Percentiles rank a stretch among this genome's conserved stretches.
Conservation (phyloP, 1,140 invertebrate species). For the Melipona quadrifasciata region DNA sequence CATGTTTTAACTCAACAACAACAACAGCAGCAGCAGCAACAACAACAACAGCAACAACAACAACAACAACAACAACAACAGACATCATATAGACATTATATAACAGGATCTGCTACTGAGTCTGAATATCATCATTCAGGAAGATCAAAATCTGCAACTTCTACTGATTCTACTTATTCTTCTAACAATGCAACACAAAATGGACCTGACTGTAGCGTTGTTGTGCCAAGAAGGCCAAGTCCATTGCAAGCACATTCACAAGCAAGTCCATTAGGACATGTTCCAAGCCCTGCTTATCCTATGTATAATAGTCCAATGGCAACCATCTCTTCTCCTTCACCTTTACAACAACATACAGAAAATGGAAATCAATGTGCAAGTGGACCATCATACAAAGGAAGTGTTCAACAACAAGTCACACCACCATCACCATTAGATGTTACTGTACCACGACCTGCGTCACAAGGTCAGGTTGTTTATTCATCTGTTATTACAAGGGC, state of each 20-base stretch:
- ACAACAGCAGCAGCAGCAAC: conserved; percentile 70
- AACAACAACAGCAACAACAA: conserved; percentile 62
- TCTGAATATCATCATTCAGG: conserved; percentile 84
- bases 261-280: conserved; percentile 85
- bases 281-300: conserved; percentile 88
- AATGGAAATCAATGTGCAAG: conserved; percentile 74
- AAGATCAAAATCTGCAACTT: conserved; percentile 85
- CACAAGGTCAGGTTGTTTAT: conserved; percentile 86
- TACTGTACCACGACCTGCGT: conserved; percentile 84
- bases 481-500: conserved; percentile 88
- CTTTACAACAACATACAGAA: conserved; percentile 83
- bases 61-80: conserved; percentile 73
- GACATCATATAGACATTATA: conserved; percentile 84
- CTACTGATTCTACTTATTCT: conserved; percentile 84
- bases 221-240: conserved; percentile 86
- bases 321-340: conserved; percentile 86
- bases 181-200: conserved; percentile 84
- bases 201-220: conserved; percentile 85
- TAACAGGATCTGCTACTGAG: conserved; percentile 83
- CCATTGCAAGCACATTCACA: conserved; percentile 86
- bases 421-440: conserved; percentile 87
- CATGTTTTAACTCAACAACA: conserved; percentile 71
- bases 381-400: conserved; percentile 77
- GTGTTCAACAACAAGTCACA: conserved; percentile 83
- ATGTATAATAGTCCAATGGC: conserved; percentile 90